Percentiles rank a stretch among this genome's conserved stretches.
These are phyloP conservation scores for Diglossa cyanea DNA, from an alignment of 2,797 vertebrate genomes.

Conservation along the genomic window DNA sequence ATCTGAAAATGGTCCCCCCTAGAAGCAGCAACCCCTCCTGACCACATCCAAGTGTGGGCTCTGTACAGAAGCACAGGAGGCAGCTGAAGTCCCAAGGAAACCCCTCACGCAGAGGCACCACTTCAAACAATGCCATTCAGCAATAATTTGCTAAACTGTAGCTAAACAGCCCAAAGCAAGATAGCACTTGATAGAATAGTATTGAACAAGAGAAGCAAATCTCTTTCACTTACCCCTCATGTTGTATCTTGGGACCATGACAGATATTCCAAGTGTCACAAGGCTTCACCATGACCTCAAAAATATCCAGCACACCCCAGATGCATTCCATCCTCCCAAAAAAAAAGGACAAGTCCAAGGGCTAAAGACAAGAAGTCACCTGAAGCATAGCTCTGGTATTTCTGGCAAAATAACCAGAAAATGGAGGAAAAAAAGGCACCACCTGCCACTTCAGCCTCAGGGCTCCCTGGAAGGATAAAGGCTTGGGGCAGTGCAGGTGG, in stretches of 20 bases:
- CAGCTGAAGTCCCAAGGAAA: background rate
- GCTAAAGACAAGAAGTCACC: background rate
- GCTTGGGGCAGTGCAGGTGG: background rate
- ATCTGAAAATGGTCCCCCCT: background rate
- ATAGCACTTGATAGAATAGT: background rate
- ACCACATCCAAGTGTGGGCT: background rate
- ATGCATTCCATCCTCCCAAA: background rate
- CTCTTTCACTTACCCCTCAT: background rate
- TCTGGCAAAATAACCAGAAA: background rate
- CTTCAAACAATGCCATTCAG: background rate
- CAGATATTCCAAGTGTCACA: accelerated
- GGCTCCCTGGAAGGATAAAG: background rate
- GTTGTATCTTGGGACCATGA: background rate
- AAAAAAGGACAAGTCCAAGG: background rate
- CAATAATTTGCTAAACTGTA: background rate
- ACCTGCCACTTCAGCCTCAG: too few relatives aligned
- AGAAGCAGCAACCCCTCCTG: background rate
- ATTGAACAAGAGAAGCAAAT: background rate
- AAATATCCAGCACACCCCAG: background rate
- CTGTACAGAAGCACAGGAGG: background rate
- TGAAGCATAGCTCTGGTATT: accelerated
- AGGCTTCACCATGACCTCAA: background rate
- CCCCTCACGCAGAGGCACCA: background rate
- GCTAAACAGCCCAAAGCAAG: background rate
- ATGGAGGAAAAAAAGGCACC: background rate